Percentiles rank a stretch among this genome's conserved stretches.
Evolutionary conservation across 2,113 vertebrate genomes (phyloP).

Genomic region (Neoarius graeffei): DNA sequence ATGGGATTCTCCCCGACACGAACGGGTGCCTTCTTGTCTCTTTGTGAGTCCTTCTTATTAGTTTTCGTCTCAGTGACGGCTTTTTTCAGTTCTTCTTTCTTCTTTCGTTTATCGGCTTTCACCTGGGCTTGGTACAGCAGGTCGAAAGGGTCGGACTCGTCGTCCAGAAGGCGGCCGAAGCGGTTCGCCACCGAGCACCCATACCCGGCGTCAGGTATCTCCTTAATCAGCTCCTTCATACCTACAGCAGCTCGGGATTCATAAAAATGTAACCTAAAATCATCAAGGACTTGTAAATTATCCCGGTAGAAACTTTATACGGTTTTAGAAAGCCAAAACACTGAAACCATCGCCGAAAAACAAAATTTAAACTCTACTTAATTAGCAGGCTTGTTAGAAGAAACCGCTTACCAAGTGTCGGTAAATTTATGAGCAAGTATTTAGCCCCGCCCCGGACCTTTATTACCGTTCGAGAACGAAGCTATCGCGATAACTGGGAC

Average conservation of each 20-base stretch:
- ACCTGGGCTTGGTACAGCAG: constrained; percentile 71
- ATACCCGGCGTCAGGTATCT: constrained; percentile 73
- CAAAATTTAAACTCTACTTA: background rate
- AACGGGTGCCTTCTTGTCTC: constrained; percentile 65
- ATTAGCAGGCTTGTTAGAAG: constrained; percentile 7
- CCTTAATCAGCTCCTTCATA: constrained; percentile 69
- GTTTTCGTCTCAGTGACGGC: constrained; percentile 56
- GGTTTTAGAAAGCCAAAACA: background rate
- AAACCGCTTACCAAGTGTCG: background rate
- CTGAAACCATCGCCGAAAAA: background rate
- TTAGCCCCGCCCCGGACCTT: constrained; percentile 36
- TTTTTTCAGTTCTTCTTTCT: constrained; percentile 71
- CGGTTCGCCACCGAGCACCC: constrained; percentile 85
- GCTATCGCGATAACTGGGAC: background rate
- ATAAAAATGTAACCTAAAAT: background rate
- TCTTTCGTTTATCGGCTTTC: constrained; percentile 66
- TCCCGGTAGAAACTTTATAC: background rate
- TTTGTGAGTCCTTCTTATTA: constrained; percentile 79
- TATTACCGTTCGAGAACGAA: background rate
- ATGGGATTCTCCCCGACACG: background rate
- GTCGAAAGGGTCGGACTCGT: constrained; percentile 88
- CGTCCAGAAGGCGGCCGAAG: constrained; percentile 85
- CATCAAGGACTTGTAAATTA: background rate
- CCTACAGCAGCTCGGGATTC: background rate
- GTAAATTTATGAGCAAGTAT: constrained; percentile 29